Evolutionary conservation across 2,797 vertebrate species (phyloP).

Genomic region (Neomorphus geoffroyi): DNA sequence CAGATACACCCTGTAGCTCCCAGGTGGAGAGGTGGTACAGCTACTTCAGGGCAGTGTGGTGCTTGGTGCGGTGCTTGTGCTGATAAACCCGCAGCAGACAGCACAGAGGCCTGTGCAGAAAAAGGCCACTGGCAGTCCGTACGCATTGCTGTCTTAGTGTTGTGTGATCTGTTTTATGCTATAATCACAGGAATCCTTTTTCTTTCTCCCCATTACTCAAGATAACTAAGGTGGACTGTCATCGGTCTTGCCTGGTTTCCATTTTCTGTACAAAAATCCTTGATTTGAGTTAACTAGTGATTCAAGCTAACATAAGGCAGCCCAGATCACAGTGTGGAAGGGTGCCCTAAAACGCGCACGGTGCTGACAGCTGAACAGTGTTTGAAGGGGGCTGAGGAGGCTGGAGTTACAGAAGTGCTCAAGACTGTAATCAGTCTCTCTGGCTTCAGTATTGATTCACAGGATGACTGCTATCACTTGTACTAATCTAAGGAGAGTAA

Average conservation of each 20-base stretch:
- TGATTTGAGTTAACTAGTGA: not conserved
- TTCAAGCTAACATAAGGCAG: not conserved
- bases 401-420: not conserved
- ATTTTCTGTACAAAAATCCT: not conserved
- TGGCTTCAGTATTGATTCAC: not conserved
- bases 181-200: not conserved
- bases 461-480: not conserved
- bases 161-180: not conserved
- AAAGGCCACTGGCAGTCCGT: not conserved
- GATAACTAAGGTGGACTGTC: not conserved
- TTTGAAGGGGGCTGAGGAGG: not conserved
- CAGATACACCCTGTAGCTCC: not conserved
- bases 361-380: not conserved
- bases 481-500: not conserved
- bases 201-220: not conserved
- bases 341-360: accelerated
- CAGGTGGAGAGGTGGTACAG: not conserved
- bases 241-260: not conserved
- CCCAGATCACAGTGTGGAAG: not conserved
- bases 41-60: not conserved
- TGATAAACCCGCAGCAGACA: accelerated
- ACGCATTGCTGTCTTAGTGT: not conserved
- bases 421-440: not conserved
- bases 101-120: accelerated
- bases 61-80: accelerated